Evolutionary conservation across 1,140 invertebrate species (phyloP).

Genomic region (Galleria mellonella): DNA sequence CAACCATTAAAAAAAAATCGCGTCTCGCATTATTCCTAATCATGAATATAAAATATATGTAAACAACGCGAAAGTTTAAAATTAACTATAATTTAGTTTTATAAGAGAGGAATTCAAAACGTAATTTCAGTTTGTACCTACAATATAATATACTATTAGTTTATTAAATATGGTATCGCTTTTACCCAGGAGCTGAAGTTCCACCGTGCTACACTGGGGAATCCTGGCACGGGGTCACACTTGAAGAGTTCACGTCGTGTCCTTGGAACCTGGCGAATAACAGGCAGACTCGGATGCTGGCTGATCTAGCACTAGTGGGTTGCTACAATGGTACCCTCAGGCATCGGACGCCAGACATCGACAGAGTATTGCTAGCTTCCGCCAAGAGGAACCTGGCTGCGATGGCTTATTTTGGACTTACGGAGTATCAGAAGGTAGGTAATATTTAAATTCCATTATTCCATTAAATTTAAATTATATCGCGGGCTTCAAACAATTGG

Average conservation of each 20-base stretch:
- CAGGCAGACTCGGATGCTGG: constrained; percentile 97
- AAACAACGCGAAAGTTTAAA: too few relatives aligned
- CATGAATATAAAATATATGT: too few relatives aligned
- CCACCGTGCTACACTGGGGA: constrained; percentile 84
- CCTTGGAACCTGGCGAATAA: constrained; percentile 95
- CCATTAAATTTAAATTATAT: too few relatives aligned
- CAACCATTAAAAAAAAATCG: too few relatives aligned
- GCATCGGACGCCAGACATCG: constrained; percentile 88
- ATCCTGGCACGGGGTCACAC: constrained; percentile 78
- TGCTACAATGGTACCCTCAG: constrained; percentile 93
- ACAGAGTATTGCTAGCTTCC: constrained; percentile 93
- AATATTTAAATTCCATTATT: background rate
- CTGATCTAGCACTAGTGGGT: constrained; percentile 93
- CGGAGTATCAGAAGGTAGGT: constrained; percentile 92
- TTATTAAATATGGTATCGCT: background rate
- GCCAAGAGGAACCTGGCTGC: constrained; percentile 95
- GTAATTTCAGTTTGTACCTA: too few relatives aligned
- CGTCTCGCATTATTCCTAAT: too few relatives aligned
- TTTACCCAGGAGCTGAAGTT: constrained; percentile 78
- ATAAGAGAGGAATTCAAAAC: too few relatives aligned
- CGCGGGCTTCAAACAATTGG: too few relatives aligned
- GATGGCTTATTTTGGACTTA: constrained; percentile 98
- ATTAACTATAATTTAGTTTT: too few relatives aligned
- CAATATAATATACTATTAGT: too few relatives aligned
- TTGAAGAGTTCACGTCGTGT: constrained; percentile 93